These are phyloP conservation scores for Selene dorsalis DNA, from an alignment of 2,797 vertebrate species.

Conservation along the genomic window DNA sequence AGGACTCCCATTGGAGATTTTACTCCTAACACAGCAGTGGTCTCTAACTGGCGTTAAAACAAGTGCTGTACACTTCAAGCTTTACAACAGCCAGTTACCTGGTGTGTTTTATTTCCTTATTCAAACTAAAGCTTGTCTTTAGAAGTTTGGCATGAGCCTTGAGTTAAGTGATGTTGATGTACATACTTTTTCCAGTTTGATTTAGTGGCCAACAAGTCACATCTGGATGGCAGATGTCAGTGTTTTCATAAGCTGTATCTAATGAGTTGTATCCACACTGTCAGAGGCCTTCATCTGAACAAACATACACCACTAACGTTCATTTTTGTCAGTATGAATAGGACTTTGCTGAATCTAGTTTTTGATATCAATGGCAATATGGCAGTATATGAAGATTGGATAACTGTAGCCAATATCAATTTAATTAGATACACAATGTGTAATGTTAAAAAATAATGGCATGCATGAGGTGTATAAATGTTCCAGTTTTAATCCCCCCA, in stretches of 20 bases:
- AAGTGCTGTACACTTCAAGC: constrained; percentile 26
- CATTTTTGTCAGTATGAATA: not conserved
- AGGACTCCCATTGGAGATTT: constrained; percentile 54
- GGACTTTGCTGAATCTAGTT: not conserved
- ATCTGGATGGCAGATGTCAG: constrained; percentile 22
- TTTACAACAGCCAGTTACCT: constrained; percentile 22
- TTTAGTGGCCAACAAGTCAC: not conserved
- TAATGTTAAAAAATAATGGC: not conserved
- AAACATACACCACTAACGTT: not conserved
- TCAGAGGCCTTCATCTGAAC: constrained; percentile 7
- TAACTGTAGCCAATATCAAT: not conserved
- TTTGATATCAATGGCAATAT: not conserved
- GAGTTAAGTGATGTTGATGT: constrained; percentile 17
- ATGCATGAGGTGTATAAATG: not conserved
- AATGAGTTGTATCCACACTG: not conserved
- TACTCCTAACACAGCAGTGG: constrained; percentile 46
- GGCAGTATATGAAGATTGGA: not conserved
- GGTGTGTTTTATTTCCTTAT: constrained; percentile 36
- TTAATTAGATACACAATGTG: not conserved
- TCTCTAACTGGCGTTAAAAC: constrained; percentile 50
- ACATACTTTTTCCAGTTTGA: constrained; percentile 7
- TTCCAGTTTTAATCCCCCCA: not conserved
- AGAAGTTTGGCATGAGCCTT: constrained; percentile 18
- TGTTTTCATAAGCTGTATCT: not conserved
- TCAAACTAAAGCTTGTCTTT: constrained; percentile 24